phyloP scores from a whole-genome alignment of 2,888 invertebrate genomes.

The Unio delphinus region DNA sequence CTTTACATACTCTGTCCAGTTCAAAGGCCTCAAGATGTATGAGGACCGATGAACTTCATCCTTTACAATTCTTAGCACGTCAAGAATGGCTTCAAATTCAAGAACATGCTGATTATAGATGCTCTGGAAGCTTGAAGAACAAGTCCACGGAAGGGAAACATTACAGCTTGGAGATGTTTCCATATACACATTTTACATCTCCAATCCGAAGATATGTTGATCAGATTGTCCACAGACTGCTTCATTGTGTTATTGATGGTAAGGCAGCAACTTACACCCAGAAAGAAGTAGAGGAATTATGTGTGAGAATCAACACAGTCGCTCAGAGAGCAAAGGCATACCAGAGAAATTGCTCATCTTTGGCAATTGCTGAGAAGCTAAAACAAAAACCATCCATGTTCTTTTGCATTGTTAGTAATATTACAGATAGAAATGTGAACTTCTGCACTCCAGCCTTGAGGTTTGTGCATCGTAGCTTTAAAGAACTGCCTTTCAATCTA shows the following conservation, averaged over 20 bases:
- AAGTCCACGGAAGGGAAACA: slow-evolving; percentile 19
- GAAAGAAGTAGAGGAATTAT: slow-evolving; percentile 35
- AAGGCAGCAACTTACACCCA: slow-evolving; percentile 28
- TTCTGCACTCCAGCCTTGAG: slow-evolving; percentile 34
- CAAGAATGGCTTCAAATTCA: slow-evolving; percentile 43
- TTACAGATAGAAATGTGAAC: slow-evolving; percentile 33
- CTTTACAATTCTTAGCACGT: slow-evolving; percentile 25
- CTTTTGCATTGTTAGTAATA: slow-evolving; percentile 27
- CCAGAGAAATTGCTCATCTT: slow-evolving; percentile 30
- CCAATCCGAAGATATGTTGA: slow-evolving; percentile 41
- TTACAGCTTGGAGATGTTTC: slow-evolving; percentile 37
- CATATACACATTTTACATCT: slow-evolving; percentile 44
- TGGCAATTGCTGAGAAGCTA: slow-evolving; percentile 32
- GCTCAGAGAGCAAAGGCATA: slow-evolving; percentile 37
- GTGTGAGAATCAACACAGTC: slow-evolving; percentile 35
- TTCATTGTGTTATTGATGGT: slow-evolving; percentile 34
- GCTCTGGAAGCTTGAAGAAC: slow-evolving; percentile 18
- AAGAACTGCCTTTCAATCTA: slow-evolving; percentile 31
- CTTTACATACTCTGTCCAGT: too few relatives aligned
- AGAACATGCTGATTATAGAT: slow-evolving; percentile 32
- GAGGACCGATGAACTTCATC: slow-evolving; percentile 32
- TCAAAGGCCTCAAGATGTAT: slow-evolving; percentile 15
- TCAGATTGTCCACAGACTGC: slow-evolving; percentile 34
- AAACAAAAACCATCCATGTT: slow-evolving; percentile 25
- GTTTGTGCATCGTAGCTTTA: slow-evolving; percentile 20